Conservation (phyloP, 2,888 invertebrate species). For the Epiblema foenella region DNA sequence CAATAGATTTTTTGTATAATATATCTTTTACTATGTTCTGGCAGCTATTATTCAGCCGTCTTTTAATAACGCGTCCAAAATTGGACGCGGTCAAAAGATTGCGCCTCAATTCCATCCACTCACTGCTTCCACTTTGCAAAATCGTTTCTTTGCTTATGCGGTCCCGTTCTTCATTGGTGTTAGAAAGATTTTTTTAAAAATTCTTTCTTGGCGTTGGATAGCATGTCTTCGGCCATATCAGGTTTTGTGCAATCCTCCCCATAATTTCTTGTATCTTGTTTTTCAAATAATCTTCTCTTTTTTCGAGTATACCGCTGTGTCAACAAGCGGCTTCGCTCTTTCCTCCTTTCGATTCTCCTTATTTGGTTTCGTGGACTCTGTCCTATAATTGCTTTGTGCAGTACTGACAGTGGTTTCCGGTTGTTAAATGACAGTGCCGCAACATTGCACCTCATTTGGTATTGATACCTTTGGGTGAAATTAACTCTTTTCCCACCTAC, state of each 20-base stretch:
- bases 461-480: not conserved
- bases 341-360: not conserved
- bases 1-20: constrained; percentile 1
- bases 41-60: not conserved
- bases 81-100: constrained; percentile 9
- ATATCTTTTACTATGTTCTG: constrained; percentile 2
- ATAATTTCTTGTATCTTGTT: not conserved
- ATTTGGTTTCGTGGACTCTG: constrained; percentile 2
- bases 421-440: constrained; percentile 1
- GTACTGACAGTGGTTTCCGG: not conserved
- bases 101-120: constrained; percentile 45
- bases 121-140: constrained; percentile 40
- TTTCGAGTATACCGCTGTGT: constrained; percentile 4
- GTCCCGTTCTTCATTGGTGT: constrained; percentile 23
- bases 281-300: constrained; percentile 6
- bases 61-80: constrained; percentile 1
- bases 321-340: not conserved
- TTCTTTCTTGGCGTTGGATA: not conserved
- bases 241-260: too few relatives aligned
- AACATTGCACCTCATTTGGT: constrained; percentile 1
- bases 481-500: not conserved
- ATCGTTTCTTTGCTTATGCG: constrained; percentile 37
- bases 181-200: constrained; percentile 16
- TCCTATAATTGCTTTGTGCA: constrained; percentile 7
- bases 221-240: not conserved